Evolutionary conservation across 2,888 invertebrate species (phyloP).

Genomic region (Hybos culiciformis): DNA sequence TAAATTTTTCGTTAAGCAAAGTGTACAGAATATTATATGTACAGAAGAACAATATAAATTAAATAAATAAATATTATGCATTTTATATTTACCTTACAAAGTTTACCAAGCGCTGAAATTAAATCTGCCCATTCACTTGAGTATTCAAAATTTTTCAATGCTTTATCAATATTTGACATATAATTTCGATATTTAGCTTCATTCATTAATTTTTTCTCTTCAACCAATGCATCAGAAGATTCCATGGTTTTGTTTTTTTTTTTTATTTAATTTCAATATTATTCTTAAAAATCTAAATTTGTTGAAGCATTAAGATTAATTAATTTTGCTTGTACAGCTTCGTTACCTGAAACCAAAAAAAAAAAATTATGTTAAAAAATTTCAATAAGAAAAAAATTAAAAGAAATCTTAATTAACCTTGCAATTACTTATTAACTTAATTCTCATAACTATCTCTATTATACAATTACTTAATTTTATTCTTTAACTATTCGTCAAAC

Average conservation of each 20-base stretch:
- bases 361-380: too few relatives aligned
- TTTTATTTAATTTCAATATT: not conserved
- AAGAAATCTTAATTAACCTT: too few relatives aligned
- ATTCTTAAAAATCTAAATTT: too few relatives aligned
- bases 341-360: too few relatives aligned
- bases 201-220: conserved; percentile 67
- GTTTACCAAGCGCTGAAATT: conserved; percentile 75
- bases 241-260: conserved; percentile 23
- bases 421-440: too few relatives aligned
- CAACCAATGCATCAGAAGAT: conserved; percentile 36
- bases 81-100: conserved; percentile 57
- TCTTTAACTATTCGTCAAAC: too few relatives aligned
- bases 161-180: conserved; percentile 71
- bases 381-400: too few relatives aligned
- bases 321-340: too few relatives aligned
- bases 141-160: conserved; percentile 78
- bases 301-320: too few relatives aligned
- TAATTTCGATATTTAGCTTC: conserved; percentile 72
- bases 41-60: not conserved
- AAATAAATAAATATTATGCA: conserved; percentile 5
- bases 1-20: too few relatives aligned
- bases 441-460: too few relatives aligned
- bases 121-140: conserved; percentile 94
- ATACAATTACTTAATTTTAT: too few relatives aligned
- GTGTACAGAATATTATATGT: not conserved